These are phyloP conservation scores for Pteronotus mesoamericanus DNA, from an alignment of 2,797 vertebrate genomes.

Conservation along the genomic window DNA sequence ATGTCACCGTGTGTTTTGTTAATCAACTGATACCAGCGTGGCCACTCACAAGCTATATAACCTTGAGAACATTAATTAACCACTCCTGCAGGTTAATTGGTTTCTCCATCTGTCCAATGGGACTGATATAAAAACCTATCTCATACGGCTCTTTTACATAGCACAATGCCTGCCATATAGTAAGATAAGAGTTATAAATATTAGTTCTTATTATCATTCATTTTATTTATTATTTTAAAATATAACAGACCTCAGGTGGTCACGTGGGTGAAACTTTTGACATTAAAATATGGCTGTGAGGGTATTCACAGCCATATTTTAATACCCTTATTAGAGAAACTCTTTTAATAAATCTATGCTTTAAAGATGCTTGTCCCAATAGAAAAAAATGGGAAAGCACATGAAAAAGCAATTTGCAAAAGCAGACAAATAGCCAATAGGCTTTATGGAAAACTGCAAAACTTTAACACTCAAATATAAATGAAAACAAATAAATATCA, in stretches of 20 bases:
- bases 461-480: neutral
- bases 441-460: neutral
- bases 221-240: constrained; percentile 20
- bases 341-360: neutral
- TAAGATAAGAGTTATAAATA: neutral
- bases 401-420: neutral
- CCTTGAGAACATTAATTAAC: neutral
- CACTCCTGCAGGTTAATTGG: neutral
- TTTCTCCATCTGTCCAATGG: neutral
- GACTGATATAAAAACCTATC: neutral
- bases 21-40: neutral
- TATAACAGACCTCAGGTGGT: neutral
- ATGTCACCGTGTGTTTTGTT: neutral
- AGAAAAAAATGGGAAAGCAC: neutral
- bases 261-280: neutral
- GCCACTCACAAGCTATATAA: neutral
- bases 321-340: neutral
- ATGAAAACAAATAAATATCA: constrained; percentile 18
- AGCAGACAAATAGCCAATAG: neutral
- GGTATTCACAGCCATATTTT: neutral
- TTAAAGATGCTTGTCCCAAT: neutral
- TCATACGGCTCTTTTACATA: neutral
- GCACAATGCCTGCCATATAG: neutral
- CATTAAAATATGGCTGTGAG: neutral
- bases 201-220: neutral